Evolutionary conservation across 2,797 vertebrate genomes (phyloP).

Genomic region (Oreochromis grahami): DNA sequence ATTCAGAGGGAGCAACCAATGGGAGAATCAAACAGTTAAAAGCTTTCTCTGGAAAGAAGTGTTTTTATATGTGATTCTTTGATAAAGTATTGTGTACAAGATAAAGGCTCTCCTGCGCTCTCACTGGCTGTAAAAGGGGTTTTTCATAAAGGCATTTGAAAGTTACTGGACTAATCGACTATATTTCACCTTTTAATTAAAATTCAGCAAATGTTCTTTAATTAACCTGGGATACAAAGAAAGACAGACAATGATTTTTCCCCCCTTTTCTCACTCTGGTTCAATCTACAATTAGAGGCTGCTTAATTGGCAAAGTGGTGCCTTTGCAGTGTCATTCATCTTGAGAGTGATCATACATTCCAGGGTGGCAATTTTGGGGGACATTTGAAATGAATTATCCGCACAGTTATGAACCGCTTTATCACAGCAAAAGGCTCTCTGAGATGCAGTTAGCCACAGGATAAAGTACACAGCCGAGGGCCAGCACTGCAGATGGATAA

Average conservation of each 20-base stretch:
- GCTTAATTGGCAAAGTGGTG: constrained; percentile 45
- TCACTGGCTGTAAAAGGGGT: constrained; percentile 26
- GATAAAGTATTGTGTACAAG: constrained; percentile 78
- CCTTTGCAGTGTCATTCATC: constrained; percentile 42
- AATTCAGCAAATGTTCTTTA: constrained; percentile 45
- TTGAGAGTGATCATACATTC: constrained; percentile 6
- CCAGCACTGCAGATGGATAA: constrained; percentile 45
- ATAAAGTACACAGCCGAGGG: constrained; percentile 20
- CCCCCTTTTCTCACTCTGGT: not conserved
- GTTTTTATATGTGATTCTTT: constrained; percentile 78
- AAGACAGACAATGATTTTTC: constrained; percentile 37
- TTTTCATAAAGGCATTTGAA: constrained; percentile 35
- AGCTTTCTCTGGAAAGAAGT: constrained; percentile 37
- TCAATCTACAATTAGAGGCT: constrained; percentile 44
- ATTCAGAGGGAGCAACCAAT: constrained; percentile 18
- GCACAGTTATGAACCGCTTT: constrained; percentile 8
- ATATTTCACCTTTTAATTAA: constrained; percentile 52
- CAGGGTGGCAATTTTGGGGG: not conserved
- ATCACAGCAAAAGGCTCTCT: constrained; percentile 16
- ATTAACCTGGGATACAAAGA: constrained; percentile 55
- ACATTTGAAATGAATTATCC: constrained; percentile 19
- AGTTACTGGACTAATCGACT: constrained; percentile 23
- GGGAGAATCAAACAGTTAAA: constrained; percentile 30
- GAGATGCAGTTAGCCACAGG: not conserved
- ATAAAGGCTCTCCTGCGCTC: constrained; percentile 50